These are phyloP conservation scores for Brassicogethes aeneus DNA, from an alignment of 2,888 invertebrate genomes.

Conservation along the genomic window DNA sequence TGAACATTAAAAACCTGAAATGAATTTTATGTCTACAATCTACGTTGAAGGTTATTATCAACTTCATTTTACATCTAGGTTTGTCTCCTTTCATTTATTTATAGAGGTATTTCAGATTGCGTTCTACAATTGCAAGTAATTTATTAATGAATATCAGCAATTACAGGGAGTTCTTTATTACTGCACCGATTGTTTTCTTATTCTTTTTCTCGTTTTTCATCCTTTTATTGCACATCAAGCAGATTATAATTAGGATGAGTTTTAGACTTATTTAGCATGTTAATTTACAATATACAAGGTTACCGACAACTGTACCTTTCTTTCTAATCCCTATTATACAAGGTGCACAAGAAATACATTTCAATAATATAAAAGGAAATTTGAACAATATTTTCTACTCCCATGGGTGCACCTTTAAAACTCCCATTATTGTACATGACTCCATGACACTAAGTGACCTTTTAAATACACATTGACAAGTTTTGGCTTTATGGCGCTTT, in stretches of 20 bases:
- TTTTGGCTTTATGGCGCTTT: too few species aligned
- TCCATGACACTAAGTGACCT: too few species aligned
- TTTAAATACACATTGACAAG: too few species aligned
- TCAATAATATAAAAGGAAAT: too few species aligned
- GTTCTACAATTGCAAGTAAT: constrained; percentile 26
- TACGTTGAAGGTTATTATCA: constrained; percentile 33
- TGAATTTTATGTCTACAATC: constrained; percentile 33
- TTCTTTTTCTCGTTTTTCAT: constrained; percentile 10
- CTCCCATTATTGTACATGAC: too few species aligned
- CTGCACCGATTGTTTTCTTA: constrained; percentile 5
- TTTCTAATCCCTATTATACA: too few species aligned
- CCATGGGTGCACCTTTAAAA: too few species aligned
- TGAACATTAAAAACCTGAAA: constrained; percentile 33
- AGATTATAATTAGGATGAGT: constrained; percentile 15
- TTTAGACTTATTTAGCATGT: not conserved
- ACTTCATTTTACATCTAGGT: constrained; percentile 29
- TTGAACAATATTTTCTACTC: too few species aligned
- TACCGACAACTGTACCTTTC: too few species aligned
- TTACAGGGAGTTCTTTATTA: constrained; percentile 21
- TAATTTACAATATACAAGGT: not conserved
- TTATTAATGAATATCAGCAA: constrained; percentile 28
- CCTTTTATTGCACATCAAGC: constrained; percentile 14
- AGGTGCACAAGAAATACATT: too few species aligned
- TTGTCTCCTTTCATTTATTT: constrained; percentile 29
- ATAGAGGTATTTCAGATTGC: constrained; percentile 26